phyloP scores from a whole-genome alignment of 2,797 vertebrate species.

The Sorex maritimensis region DNA sequence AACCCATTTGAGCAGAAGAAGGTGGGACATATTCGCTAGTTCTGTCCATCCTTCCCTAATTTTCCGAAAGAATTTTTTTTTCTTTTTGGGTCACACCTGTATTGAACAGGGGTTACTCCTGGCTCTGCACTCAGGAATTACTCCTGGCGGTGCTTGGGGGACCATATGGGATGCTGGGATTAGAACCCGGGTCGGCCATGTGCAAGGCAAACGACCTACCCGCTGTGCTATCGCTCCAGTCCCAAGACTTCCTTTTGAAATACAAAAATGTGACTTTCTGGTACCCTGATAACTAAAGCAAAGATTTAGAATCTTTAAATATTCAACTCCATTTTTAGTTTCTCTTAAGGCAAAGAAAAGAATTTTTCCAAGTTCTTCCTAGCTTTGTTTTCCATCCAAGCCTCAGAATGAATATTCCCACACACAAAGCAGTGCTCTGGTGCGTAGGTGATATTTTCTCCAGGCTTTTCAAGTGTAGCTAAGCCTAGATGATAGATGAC shows the following conservation, averaged over 20 bases:
- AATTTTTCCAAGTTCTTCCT: neutral
- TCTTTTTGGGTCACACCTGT: too few species aligned
- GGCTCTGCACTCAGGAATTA: too few species aligned
- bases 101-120: too few species aligned
- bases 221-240: too few species aligned
- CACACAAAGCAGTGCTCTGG: neutral
- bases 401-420: conserved; percentile 57
- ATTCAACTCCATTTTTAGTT: conserved; percentile 23
- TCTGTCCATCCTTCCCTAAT: conserved; percentile 4
- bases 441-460: conserved; percentile 22
- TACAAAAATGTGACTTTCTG: conserved; percentile 16
- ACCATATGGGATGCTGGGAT: too few species aligned
- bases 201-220: too few species aligned
- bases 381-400: conserved; percentile 65
- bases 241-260: conserved; percentile 1
- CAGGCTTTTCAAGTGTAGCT: neutral
- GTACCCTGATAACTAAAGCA: conserved; percentile 20
- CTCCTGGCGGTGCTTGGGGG: too few species aligned
- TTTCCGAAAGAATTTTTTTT: conserved; percentile 8
- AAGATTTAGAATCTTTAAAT: neutral
- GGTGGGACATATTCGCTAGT: neutral
- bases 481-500: conserved; percentile 7
- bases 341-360: neutral
- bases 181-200: too few species aligned
- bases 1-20: neutral